Percentiles rank a stretch among this genome's conserved stretches.
Conservation (phyloP, 2,888 invertebrate species). For the Acanthococcus lagerstroemiae region DNA sequence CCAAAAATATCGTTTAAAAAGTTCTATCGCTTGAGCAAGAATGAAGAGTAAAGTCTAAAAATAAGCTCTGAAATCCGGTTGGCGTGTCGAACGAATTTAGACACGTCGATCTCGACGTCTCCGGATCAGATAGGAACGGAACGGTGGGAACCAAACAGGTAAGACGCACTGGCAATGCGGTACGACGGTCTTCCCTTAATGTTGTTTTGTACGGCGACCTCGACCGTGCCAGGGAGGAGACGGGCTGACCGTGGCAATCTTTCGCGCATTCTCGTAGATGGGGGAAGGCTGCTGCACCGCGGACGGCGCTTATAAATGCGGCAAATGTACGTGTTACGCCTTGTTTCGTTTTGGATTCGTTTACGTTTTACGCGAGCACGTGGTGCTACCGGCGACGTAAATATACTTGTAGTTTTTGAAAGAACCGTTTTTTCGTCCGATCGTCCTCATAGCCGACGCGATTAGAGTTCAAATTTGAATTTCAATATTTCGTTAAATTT, state of each 20-base stretch:
- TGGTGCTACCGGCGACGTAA: conserved; percentile 34
- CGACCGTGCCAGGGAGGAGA: conserved; percentile 24
- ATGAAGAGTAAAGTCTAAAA: too few relatives aligned
- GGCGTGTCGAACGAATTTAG: too few relatives aligned
- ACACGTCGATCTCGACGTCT: too few relatives aligned
- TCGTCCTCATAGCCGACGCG: not conserved
- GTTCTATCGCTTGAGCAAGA: too few relatives aligned
- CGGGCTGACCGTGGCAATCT: conserved; percentile 19
- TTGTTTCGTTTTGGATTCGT: conserved; percentile 20
- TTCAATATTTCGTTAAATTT: not conserved
- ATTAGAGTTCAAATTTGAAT: conserved; percentile 4
- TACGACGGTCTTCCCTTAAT: not conserved
- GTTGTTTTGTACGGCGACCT: conserved; percentile 3
- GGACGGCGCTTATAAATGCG: conserved; percentile 18
- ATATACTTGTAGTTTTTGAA: conserved; percentile 35
- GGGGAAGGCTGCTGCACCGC: conserved; percentile 19
- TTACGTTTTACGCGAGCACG: conserved; percentile 26
- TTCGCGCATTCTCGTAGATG: conserved; percentile 19
- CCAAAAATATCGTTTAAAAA: too few relatives aligned
- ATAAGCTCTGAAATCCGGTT: too few relatives aligned
- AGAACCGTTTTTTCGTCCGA: conserved; percentile 11
- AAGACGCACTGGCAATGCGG: too few relatives aligned
- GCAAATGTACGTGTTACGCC: conserved; percentile 20
- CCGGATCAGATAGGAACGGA: too few relatives aligned
- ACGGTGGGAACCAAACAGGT: too few relatives aligned